Conservation (phyloP, 2,113 vertebrate species). For the Cranoglanis bouderius region DNA sequence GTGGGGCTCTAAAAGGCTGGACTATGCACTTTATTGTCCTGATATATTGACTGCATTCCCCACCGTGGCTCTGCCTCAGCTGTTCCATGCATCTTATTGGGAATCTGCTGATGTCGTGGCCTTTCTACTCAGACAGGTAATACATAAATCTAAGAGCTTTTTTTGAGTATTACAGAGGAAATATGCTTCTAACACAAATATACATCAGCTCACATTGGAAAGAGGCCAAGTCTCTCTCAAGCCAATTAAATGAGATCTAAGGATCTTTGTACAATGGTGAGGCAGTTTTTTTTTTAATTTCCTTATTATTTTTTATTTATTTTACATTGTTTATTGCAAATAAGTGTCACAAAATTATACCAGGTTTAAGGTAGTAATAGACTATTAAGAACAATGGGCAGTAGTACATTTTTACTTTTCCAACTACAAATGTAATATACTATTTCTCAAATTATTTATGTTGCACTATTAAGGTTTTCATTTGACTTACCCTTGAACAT, state of each 20-base stretch:
- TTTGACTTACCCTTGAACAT: not conserved
- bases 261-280: not conserved
- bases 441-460: not conserved
- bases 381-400: not conserved
- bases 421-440: not conserved
- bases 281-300: not conserved
- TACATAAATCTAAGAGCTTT: not conserved
- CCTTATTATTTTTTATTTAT: no score
- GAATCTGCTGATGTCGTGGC: conserved; percentile 92
- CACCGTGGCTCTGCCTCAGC: conserved; percentile 67
- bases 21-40: conserved; percentile 90
- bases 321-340: not conserved
- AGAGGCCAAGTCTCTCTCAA: not conserved
- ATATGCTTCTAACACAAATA: not conserved
- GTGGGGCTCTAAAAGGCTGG: conserved; percentile 93
- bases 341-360: not conserved
- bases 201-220: not conserved
- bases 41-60: conserved; percentile 91
- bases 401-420: not conserved
- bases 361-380: not conserved
- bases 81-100: conserved; percentile 96
- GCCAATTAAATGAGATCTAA: not conserved
- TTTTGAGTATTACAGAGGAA: not conserved
- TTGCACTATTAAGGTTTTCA: not conserved
- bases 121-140: conserved; percentile 93